Conservation (phyloP, 2,797 vertebrate species). For the Enteromius mattozi region DNA sequence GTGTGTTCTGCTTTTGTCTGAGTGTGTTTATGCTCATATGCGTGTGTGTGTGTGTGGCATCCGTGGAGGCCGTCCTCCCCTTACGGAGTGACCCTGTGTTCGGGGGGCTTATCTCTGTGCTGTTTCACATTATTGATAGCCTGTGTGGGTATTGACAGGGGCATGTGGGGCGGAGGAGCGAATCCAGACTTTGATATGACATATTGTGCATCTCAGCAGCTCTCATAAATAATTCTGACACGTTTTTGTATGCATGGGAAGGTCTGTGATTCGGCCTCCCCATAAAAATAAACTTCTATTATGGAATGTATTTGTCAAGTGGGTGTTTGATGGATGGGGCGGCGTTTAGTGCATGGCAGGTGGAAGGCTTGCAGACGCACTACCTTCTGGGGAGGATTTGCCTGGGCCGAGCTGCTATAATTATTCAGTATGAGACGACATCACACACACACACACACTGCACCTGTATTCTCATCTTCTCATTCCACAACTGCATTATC, state of each 20-base stretch:
- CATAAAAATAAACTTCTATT: conserved; percentile 99
- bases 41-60: conserved; percentile 68
- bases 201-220: conserved; percentile 99
- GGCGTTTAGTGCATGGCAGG: conserved; percentile 98
- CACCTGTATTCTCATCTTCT: conserved; percentile 62
- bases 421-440: conserved; percentile 96
- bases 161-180: conserved; percentile 87
- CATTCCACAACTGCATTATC: conserved; percentile 59
- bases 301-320: conserved; percentile 99
- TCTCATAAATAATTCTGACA: conserved; percentile 99
- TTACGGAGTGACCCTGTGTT: conserved; percentile 84
- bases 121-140: conserved; percentile 99
- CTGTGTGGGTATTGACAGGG: conserved; percentile 97
- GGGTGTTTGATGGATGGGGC: conserved; percentile 99
- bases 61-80: conserved; percentile 77
- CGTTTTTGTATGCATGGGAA: conserved; percentile 99
- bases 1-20: conserved; percentile 24
- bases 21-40: conserved; percentile 45
- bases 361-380: conserved; percentile 91
- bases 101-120: conserved; percentile 86
- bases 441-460: conserved; percentile 45
- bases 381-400: conserved; percentile 95
- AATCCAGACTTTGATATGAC: conserved; percentile 99
- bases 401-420: conserved; percentile 89
- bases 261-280: conserved; percentile 99